Percentiles rank a stretch among this genome's conserved stretches.
Conservation (phyloP, 2,113 vertebrate genomes). For the Podiceps cristatus region DNA sequence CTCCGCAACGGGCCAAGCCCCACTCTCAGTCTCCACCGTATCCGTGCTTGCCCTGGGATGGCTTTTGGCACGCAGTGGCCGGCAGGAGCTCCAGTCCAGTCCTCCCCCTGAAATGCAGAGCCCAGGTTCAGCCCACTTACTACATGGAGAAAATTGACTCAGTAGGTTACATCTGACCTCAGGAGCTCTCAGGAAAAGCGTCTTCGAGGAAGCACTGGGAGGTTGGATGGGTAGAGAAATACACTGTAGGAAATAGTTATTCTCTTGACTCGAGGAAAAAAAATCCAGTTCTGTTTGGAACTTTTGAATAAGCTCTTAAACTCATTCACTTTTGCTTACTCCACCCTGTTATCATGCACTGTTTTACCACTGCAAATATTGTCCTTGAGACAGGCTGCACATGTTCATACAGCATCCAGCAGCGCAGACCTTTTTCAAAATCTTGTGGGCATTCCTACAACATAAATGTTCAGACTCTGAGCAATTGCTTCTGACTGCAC, state of each 20-base stretch:
- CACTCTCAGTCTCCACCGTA: rapidly evolving
- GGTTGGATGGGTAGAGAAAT: not conserved
- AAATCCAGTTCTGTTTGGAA: not conserved
- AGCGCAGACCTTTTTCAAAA: not conserved
- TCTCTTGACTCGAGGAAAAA: not conserved
- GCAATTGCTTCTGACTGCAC: conserved; percentile 23
- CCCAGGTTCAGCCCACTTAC: not conserved
- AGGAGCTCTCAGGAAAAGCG: not conserved
- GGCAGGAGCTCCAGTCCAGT: rapidly evolving
- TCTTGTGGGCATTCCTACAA: not conserved
- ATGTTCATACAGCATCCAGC: not conserved
- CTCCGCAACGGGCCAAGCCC: rapidly evolving
- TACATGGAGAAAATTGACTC: rapidly evolving
- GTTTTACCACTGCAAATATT: not conserved
- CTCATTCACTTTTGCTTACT: not conserved
- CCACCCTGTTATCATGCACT: not conserved
- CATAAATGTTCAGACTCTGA: not conserved
- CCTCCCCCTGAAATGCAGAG: not conserved
- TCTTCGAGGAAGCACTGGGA: not conserved
- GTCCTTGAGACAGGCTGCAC: not conserved
- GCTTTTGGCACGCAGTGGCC: rapidly evolving
- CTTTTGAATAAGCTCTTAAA: not conserved
- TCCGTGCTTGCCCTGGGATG: rapidly evolving
- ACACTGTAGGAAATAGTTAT: not conserved
- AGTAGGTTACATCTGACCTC: not conserved